Evolutionary conservation across 2,113 vertebrate species (phyloP).

Genomic region (Trochalopteron elliotii): DNA sequence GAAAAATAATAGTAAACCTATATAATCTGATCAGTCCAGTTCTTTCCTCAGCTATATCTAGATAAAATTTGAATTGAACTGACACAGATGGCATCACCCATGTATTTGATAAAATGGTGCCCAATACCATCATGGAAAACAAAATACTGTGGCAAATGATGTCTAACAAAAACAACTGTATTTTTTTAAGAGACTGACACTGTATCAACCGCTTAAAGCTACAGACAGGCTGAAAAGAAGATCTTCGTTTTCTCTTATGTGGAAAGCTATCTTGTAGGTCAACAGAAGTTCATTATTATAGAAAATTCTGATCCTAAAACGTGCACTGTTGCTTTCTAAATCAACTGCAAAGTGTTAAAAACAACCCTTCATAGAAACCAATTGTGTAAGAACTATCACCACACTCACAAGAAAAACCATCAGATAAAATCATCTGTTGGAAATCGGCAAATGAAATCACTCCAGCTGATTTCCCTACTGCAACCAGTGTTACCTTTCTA

Average conservation of each 20-base stretch:
- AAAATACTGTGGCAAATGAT: neutral
- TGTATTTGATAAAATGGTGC: neutral
- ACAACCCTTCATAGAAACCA: neutral
- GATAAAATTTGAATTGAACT: neutral
- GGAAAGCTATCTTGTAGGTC: neutral
- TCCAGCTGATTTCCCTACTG: neutral
- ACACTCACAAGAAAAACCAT: neutral
- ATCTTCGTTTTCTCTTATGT: neutral
- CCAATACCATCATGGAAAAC: neutral
- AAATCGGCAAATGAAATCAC: neutral
- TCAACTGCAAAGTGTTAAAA: neutral
- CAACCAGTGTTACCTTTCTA: neutral
- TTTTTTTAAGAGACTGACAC: neutral
- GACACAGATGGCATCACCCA: neutral
- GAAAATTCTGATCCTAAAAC: neutral
- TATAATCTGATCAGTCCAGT: neutral
- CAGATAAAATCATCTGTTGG: neutral
- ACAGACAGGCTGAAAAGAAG: neutral
- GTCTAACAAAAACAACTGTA: neutral
- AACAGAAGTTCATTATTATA: neutral
- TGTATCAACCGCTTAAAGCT: neutral
- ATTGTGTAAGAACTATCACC: neutral
- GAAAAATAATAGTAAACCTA: neutral
- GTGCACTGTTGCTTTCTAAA: neutral
- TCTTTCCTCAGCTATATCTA: neutral